Evolutionary conservation across 2,113 vertebrate species (phyloP).

Genomic region (Cololabis saira): DNA sequence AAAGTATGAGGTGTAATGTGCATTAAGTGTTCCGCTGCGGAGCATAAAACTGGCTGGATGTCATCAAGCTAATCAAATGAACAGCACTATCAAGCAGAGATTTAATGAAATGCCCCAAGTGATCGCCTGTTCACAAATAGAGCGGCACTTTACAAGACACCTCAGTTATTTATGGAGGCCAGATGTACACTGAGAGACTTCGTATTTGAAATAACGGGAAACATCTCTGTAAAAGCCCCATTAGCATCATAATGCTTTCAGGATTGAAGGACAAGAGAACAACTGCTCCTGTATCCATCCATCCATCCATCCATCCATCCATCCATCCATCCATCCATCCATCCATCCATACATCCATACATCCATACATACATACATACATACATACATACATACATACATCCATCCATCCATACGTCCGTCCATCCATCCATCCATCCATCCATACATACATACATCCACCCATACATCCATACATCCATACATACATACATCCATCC

Average conservation of each 20-base stretch:
- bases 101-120: conserved; percentile 57
- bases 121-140: conserved; percentile 32
- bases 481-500: no score
- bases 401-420: no score
- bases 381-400: no score
- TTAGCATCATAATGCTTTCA: conserved; percentile 57
- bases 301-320: no score
- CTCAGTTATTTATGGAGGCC: conserved; percentile 34
- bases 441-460: no score
- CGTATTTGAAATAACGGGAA: conserved; percentile 20
- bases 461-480: no score
- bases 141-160: conserved; percentile 7
- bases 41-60: conserved; percentile 43
- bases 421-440: no score
- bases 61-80: conserved; percentile 62
- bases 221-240: conserved; percentile 43
- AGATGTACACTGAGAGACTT: conserved; percentile 1
- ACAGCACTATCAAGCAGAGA: conserved; percentile 40
- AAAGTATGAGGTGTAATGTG: conserved; percentile 23
- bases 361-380: no score
- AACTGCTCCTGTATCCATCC: no score
- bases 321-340: no score
- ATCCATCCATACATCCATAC: no score
- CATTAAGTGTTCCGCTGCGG: conserved; percentile 45
- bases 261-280: conserved; percentile 4